These are phyloP conservation scores for Battus philenor DNA, from an alignment of 1,140 invertebrate genomes.

Conservation along the genomic window DNA sequence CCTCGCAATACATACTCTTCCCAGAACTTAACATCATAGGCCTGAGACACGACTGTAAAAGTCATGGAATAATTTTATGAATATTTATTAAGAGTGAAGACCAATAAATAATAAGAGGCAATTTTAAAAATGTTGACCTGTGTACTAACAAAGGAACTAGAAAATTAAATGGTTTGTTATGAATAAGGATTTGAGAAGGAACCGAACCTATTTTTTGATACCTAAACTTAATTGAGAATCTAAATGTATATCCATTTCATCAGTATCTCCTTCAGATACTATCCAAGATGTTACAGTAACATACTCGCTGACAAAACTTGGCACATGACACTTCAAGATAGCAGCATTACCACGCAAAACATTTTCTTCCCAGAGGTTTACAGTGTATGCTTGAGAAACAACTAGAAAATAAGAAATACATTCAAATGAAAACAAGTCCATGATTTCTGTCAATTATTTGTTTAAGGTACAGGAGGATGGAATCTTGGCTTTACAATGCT, in stretches of 20 bases:
- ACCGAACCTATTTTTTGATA: slow-evolving; percentile 27
- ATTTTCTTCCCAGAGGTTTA: slow-evolving; percentile 91
- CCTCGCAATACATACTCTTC: slow-evolving; percentile 92
- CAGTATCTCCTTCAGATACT: slow-evolving; percentile 80
- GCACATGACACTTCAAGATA: slow-evolving; percentile 89
- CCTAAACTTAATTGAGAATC: slow-evolving; percentile 56
- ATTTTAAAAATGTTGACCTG: too few relatives aligned
- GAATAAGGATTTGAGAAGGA: slow-evolving; percentile 17
- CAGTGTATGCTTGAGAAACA: slow-evolving; percentile 90
- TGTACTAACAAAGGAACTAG: neutral
- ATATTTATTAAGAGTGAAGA: neutral
- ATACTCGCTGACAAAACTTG: slow-evolving; percentile 91
- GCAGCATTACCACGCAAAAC: slow-evolving; percentile 90
- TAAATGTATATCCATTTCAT: slow-evolving; percentile 58
- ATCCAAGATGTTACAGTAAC: slow-evolving; percentile 87
- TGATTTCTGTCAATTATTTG: too few relatives aligned
- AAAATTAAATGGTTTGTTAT: slow-evolving; percentile 1
- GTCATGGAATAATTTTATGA: slow-evolving; percentile 6
- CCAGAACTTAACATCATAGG: slow-evolving; percentile 90
- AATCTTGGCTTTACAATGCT: slow-evolving; percentile 8
- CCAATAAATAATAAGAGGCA: neutral
- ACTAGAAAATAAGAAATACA: slow-evolving; percentile 76
- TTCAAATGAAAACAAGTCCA: neutral
- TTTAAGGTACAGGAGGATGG: slow-evolving; percentile 3
- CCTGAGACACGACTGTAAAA: slow-evolving; percentile 88